A percentile compares a stretch with the other conserved stretches of the same genome.
phyloP scores from a whole-genome alignment of 1,140 invertebrate genomes.

The Heliconius hermathena region DNA sequence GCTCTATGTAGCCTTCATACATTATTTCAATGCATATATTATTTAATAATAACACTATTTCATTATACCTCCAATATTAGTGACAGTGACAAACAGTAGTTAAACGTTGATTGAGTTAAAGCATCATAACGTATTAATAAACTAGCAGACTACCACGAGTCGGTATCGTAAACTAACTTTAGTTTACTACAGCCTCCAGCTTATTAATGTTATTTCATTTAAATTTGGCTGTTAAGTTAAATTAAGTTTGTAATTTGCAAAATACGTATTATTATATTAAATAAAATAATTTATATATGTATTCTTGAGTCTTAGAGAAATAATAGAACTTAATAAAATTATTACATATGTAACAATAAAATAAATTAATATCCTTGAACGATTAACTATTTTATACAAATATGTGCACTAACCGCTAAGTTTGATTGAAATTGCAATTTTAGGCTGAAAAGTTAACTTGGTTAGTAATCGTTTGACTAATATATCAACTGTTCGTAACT shows the following conservation, averaged over 20 bases:
- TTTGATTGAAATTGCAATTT: too few relatives aligned
- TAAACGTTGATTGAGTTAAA: constrained; percentile 21
- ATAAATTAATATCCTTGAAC: too few relatives aligned
- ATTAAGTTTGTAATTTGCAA: background rate
- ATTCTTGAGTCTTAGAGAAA: too few relatives aligned
- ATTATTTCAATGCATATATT: constrained; percentile 2
- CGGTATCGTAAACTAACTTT: constrained; percentile 9
- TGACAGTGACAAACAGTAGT: constrained; percentile 23
- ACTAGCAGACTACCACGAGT: background rate
- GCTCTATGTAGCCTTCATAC: background rate
- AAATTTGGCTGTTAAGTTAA: background rate
- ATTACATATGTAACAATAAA: too few relatives aligned
- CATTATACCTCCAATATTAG: constrained; percentile 2
- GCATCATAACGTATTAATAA: constrained; percentile 18
- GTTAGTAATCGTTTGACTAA: too few relatives aligned
- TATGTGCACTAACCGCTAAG: too few relatives aligned
- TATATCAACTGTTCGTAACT: too few relatives aligned
- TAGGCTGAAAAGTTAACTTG: too few relatives aligned
- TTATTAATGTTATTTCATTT: background rate
- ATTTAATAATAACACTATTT: background rate
- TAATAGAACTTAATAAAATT: too few relatives aligned
- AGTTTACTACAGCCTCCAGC: background rate
- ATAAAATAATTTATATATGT: too few relatives aligned
- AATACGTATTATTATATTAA: background rate
- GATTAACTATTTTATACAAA: too few relatives aligned